Base-by-base conservation (phyloP, 2,888 invertebrate genomes). In the Pristionchus entomophagus region DNA sequence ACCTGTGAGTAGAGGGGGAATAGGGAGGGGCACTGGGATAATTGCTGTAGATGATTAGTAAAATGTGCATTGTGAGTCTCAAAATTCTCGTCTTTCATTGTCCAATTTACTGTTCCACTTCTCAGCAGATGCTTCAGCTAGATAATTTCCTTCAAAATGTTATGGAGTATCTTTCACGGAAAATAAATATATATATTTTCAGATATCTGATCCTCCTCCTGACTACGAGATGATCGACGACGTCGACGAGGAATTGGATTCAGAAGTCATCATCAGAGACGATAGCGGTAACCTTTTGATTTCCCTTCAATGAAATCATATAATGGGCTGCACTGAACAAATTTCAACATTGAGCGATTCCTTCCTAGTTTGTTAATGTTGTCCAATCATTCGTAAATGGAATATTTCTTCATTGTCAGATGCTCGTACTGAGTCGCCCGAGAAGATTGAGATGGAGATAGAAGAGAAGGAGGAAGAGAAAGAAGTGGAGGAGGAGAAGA, bases 221-320 rank as follows among this genome's bases (percentile, higher is more conserved):
- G 85, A 85, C 77, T 85, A 85, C 56, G 85, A 85, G 5, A 56
- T 85, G 26, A 56, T 85, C 35, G 85, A 84, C 17, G 84, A 53
- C 12, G 51, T 56, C 1, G 85, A 85, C 12, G 53, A 41, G 77
- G 85, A 85, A 45, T 17, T 73, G n/a, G 73, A 73, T 73, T 73
- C 73, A 14, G 82, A 82, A 56, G 82, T 80, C 19, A 80, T 80
- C 78, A 51, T 51, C 35, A 49, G 51, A 51, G 78, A 49, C 45
- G 78, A 78, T 32, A 41, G 29, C 19, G 49, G 78, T 51, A 17
- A 2, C 22, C 12, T 65, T 59, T 1, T 59, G n/a, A 32, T 32
- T 26, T 10, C 2, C 19, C 14, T n/a, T 45, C 14, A 77, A 45
- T 77, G 26, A n/a, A n/a, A n/a, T n/a, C n/a, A n/a, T n/a, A n/a